Evolutionary conservation across 2,113 vertebrate species (phyloP).

Genomic region (Sebastes fasciatus): DNA sequence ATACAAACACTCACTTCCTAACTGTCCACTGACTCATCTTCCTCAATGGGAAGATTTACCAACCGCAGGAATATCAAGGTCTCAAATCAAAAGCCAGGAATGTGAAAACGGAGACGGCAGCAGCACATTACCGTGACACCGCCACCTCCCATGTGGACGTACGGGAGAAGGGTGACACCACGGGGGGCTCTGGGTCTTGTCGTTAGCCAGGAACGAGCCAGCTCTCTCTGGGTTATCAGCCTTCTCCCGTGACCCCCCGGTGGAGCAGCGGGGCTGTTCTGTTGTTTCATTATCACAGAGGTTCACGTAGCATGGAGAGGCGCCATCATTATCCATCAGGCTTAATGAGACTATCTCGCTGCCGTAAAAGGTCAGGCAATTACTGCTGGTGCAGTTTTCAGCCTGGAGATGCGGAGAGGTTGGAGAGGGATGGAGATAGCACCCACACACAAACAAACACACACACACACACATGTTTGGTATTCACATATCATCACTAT

Average conservation of each 20-base stretch:
- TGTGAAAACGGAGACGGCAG: conserved; percentile 50
- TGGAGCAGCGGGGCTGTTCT: conserved; percentile 79
- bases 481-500: conserved; percentile 8
- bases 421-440: conserved; percentile 66
- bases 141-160: conserved; percentile 57
- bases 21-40: conserved; percentile 38
- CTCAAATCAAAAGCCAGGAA: conserved; percentile 69
- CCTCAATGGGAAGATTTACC: conserved; percentile 39
- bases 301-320: conserved; percentile 94
- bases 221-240: conserved; percentile 78
- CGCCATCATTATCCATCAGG: conserved; percentile 93
- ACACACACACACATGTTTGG: conserved; percentile 31
- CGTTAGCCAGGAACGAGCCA: conserved; percentile 73
- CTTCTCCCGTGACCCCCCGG: conserved; percentile 74
- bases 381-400: conserved; percentile 97
- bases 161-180: conserved; percentile 65
- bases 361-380: conserved; percentile 99
- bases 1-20: conserved; percentile 34
- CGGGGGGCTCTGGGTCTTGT: conserved; percentile 74
- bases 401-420: conserved; percentile 85
- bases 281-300: conserved; percentile 98
- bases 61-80: conserved; percentile 54
- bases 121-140: conserved; percentile 49
- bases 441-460: conserved; percentile 30
- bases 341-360: conserved; percentile 98